Conservation (phyloP, 2,888 invertebrate species). For the Lycocerus yunnanus region DNA sequence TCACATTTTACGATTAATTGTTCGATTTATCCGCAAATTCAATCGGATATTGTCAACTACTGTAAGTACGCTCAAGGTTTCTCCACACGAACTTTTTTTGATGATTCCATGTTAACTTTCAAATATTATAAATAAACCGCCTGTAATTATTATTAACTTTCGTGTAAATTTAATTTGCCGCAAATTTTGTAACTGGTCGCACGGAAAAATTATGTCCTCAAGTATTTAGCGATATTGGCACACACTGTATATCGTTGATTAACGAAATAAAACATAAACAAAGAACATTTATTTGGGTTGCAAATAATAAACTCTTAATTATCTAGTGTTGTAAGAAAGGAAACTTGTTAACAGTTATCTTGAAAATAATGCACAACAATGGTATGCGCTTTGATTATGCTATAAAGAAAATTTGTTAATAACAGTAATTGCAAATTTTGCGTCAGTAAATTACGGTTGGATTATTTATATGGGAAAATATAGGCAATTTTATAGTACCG, state of each 20-base stretch:
- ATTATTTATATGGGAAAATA: background rate
- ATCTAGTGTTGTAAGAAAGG: conserved; percentile 15
- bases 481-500: background rate
- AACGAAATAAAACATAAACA: conserved; percentile 15
- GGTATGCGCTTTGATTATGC: background rate
- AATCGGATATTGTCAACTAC: conserved; percentile 24
- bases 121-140: conserved; percentile 8
- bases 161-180: conserved; percentile 3
- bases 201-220: background rate
- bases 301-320: conserved; percentile 17
- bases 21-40: conserved; percentile 14
- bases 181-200: background rate
- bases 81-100: conserved; percentile 2
- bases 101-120: conserved; percentile 12
- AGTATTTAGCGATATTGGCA: conserved; percentile 10
- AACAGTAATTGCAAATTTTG: conserved; percentile 1
- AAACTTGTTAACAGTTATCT: conserved; percentile 13
- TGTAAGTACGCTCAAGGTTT: conserved; percentile 17
- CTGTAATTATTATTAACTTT: conserved; percentile 2
- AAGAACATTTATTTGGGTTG: conserved; percentile 13
- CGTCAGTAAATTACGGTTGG: background rate
- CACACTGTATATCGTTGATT: conserved; percentile 14
- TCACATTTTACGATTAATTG: conserved; percentile 24
- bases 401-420: conserved; percentile 4
- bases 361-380: conserved; percentile 10